phyloP scores from a whole-genome alignment of 2,888 invertebrate genomes.

The Stenoptilia bipunctidactyla region DNA sequence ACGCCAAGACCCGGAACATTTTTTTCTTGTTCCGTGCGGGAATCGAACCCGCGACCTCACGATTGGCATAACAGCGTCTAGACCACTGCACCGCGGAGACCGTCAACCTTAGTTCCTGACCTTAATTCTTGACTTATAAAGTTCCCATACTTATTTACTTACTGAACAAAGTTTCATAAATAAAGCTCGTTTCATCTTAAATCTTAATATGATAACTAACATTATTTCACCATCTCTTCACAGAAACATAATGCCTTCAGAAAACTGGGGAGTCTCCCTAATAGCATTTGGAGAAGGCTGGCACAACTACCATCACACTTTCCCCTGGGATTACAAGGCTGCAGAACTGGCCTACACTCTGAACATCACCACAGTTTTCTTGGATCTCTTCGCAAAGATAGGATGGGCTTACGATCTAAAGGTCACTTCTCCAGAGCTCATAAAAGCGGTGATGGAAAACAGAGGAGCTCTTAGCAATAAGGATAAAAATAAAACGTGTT shows the following conservation, averaged over 20 bases:
- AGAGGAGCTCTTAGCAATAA: slow-evolving; percentile 40
- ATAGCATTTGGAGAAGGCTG: slow-evolving; percentile 88
- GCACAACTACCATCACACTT: slow-evolving; percentile 95
- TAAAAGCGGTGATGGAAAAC: slow-evolving; percentile 59
- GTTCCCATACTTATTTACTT: too few species aligned
- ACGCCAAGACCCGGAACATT: too few species aligned
- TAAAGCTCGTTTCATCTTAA: too few species aligned
- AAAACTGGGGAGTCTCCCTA: slow-evolving; percentile 81
- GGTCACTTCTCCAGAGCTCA: slow-evolving; percentile 68
- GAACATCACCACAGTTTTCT: slow-evolving; percentile 78
- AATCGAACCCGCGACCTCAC: too few species aligned
- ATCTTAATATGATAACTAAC: too few species aligned
- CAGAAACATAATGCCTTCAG: slow-evolving; percentile 82
- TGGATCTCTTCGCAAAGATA: slow-evolving; percentile 78
- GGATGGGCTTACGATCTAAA: slow-evolving; percentile 87
- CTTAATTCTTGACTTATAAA: too few species aligned
- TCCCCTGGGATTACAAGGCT: slow-evolving; percentile 94
- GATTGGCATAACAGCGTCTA: too few species aligned
- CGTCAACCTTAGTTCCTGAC: too few species aligned
- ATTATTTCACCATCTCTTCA: too few species aligned
- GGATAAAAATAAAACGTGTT: background rate
- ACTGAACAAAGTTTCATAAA: too few species aligned
- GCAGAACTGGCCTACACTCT: slow-evolving; percentile 82
- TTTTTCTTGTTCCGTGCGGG: too few species aligned
- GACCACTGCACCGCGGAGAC: too few species aligned